Evolutionary conservation across 2,113 vertebrate genomes (phyloP).

Genomic region (Probosciger aterrimus): DNA sequence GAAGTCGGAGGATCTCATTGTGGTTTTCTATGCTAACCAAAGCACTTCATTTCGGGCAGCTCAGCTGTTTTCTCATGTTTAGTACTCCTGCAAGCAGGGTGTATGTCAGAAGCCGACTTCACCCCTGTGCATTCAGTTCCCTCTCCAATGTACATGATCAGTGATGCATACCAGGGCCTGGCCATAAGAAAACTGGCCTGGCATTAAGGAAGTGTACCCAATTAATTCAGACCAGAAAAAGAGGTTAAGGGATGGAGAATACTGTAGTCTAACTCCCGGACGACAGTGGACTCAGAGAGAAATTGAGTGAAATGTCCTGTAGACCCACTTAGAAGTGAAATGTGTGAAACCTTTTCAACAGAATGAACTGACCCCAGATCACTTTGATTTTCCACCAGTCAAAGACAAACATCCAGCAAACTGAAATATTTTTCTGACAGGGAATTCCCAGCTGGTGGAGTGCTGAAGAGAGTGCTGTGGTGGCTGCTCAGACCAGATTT

Average conservation of each 20-base stretch:
- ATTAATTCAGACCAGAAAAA: background rate
- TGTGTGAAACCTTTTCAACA: background rate
- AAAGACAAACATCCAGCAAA: background rate
- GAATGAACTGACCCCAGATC: background rate
- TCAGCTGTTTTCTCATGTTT: background rate
- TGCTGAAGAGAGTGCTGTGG: accelerated
- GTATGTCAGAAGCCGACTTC: background rate
- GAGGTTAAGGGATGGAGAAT: background rate
- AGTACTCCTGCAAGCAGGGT: background rate
- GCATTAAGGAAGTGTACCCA: background rate
- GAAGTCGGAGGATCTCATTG: background rate
- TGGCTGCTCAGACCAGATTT: background rate
- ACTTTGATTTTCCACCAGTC: background rate
- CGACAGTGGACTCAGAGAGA: background rate
- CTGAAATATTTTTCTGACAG: background rate
- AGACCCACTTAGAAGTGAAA: background rate
- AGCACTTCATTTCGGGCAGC: accelerated
- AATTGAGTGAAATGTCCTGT: background rate
- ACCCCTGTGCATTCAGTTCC: background rate
- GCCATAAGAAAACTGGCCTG: background rate
- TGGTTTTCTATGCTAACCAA: background rate
- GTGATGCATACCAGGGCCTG: background rate
- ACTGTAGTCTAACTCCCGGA: background rate
- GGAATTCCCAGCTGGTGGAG: background rate
- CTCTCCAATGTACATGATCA: background rate